phyloP scores from a whole-genome alignment of 2,797 vertebrate genomes.

The Xenops minutus region DNA sequence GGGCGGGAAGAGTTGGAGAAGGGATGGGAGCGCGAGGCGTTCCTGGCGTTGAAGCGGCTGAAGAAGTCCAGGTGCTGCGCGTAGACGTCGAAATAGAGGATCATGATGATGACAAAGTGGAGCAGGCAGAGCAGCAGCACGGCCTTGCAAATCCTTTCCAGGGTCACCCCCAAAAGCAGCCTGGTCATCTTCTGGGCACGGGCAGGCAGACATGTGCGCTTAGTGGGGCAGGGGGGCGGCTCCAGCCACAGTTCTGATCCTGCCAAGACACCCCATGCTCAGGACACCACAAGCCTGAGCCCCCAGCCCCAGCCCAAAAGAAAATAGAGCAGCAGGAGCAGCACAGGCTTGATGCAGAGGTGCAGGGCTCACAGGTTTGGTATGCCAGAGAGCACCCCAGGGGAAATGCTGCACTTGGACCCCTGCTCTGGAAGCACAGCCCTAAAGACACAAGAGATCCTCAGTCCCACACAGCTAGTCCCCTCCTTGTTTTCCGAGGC shows the following conservation, averaged over 20 bases:
- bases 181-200: slow-evolving; percentile 93
- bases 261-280: neutral
- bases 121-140: slow-evolving; percentile 97
- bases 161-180: slow-evolving; percentile 96
- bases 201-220: slow-evolving; percentile 69
- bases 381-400: neutral
- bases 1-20: slow-evolving; percentile 89
- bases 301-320: fast-evolving
- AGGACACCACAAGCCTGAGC: neutral
- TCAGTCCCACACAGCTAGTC: neutral
- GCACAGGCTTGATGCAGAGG: neutral
- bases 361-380: neutral
- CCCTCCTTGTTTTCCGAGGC: neutral
- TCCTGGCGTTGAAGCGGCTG: slow-evolving; percentile 89
- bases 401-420: neutral
- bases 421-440: neutral
- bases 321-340: neutral
- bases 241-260: slow-evolving; percentile 62
- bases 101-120: slow-evolving; percentile 98
- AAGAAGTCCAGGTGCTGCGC: slow-evolving; percentile 97
- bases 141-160: slow-evolving; percentile 99
- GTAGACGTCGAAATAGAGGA: slow-evolving; percentile 97
- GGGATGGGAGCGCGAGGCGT: slow-evolving; percentile 77
- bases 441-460: neutral
- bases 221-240: slow-evolving; percentile 44